Evolutionary conservation across 2,888 invertebrate genomes (phyloP).

Genomic region (Metallyticus violacea): DNA sequence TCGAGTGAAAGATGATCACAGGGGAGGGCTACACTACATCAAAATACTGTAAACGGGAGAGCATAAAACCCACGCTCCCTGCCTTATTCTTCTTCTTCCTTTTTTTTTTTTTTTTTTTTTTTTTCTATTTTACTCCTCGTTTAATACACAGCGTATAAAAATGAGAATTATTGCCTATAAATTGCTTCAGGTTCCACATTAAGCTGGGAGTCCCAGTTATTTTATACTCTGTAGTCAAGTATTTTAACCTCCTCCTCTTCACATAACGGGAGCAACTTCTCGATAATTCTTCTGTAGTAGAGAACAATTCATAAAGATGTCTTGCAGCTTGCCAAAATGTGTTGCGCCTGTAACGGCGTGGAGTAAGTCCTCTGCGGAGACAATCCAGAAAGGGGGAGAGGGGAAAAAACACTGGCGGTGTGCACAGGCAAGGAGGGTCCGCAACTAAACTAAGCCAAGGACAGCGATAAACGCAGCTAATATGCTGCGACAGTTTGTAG

Average conservation of each 20-base stretch:
- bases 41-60: conserved; percentile 17
- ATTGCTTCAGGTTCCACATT: conserved; percentile 19
- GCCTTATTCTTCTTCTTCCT: too few relatives aligned
- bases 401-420: not conserved
- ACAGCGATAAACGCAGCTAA: not conserved
- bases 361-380: not conserved
- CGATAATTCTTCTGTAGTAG: conserved; percentile 13
- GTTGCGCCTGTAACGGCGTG: too few relatives aligned
- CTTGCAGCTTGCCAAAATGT: not conserved
- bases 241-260: not conserved
- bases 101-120: too few relatives aligned
- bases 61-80: conserved; percentile 4
- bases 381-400: not conserved
- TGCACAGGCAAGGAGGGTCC: not conserved
- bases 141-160: conserved; percentile 17
- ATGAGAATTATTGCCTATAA: conserved; percentile 23
- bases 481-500: not conserved
- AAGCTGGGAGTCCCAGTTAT: not conserved
- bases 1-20: conserved; percentile 6
- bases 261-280: conserved; percentile 1
- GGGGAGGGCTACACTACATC: conserved; percentile 1
- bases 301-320: not conserved
- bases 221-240: conserved; percentile 16
- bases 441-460: not conserved
- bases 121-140: not conserved